Conservation (phyloP, 2,113 vertebrate genomes). For the Corvus hawaiiensis region DNA sequence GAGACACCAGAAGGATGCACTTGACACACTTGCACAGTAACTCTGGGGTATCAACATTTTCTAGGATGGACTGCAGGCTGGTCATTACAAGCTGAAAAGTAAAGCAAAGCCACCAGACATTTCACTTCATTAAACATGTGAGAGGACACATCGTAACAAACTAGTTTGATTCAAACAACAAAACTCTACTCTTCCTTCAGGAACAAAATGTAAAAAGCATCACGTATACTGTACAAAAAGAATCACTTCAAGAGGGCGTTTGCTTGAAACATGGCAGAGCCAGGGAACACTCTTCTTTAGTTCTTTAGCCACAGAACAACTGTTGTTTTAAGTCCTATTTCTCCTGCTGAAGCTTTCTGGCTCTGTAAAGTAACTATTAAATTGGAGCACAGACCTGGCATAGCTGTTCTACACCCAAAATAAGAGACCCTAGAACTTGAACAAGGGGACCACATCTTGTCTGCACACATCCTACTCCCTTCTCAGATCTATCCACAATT, state of each 20-base stretch:
- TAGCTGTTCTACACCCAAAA: neutral
- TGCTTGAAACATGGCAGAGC: neutral
- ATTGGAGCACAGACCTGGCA: neutral
- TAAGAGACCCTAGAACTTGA: neutral
- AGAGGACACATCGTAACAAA: neutral
- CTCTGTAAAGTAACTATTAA: neutral
- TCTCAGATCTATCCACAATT: neutral
- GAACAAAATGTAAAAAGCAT: neutral
- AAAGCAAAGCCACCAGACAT: neutral
- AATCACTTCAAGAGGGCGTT: neutral
- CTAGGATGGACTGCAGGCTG: conserved; percentile 94
- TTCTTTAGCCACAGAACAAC: neutral
- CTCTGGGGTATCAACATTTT: conserved; percentile 98
- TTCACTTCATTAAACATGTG: neutral
- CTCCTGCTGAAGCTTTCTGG: neutral
- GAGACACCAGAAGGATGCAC: conserved; percentile 94
- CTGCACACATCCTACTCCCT: neutral
- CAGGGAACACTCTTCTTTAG: neutral
- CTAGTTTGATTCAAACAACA: neutral
- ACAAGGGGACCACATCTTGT: neutral
- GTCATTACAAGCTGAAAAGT: conserved; percentile 91
- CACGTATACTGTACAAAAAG: neutral
- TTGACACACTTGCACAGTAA: conserved; percentile 95
- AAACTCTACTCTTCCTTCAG: neutral
- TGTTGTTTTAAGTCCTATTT: neutral